Percentiles rank a stretch among this genome's conserved stretches.
Conservation (phyloP, 2,888 invertebrate genomes). For the Drosophila recens region DNA sequence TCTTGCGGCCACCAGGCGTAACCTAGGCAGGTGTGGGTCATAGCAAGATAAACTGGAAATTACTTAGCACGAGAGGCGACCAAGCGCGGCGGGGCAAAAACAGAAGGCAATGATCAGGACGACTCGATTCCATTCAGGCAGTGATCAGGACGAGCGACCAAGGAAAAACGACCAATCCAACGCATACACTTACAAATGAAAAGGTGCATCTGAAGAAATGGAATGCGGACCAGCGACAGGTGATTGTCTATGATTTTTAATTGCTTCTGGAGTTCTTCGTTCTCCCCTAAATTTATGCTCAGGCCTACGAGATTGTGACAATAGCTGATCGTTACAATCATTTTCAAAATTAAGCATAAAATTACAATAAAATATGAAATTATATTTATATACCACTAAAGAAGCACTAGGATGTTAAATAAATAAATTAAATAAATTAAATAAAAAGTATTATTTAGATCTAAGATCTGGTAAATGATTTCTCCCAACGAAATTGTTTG, state of each 20-base stretch:
- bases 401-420: no score
- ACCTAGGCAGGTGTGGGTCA: constrained; percentile 73
- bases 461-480: background rate
- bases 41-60: constrained; percentile 70
- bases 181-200: constrained; percentile 12
- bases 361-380: background rate
- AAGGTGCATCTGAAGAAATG: constrained; percentile 44
- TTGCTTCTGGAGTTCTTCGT: constrained; percentile 33
- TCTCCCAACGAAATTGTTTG: background rate
- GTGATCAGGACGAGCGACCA: constrained; percentile 41
- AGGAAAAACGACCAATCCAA: constrained; percentile 38
- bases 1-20: constrained; percentile 58
- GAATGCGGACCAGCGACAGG: constrained; percentile 46
- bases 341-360: background rate
- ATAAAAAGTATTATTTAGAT: background rate
- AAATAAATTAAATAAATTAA: no score
- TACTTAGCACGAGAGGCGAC: constrained; percentile 55
- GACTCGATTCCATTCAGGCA: background rate
- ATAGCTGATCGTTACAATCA: background rate
- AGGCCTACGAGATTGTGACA: background rate
- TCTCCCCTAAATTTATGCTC: background rate
- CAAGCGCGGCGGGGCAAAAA: constrained; percentile 51
- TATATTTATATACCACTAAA: background rate
- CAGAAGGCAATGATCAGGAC: constrained; percentile 21
- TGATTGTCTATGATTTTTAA: constrained; percentile 60